Evolutionary conservation across 2,888 invertebrate genomes (phyloP), one percentile per base, ranked within the genome.

Genomic region (Cinara cedri): DNA sequence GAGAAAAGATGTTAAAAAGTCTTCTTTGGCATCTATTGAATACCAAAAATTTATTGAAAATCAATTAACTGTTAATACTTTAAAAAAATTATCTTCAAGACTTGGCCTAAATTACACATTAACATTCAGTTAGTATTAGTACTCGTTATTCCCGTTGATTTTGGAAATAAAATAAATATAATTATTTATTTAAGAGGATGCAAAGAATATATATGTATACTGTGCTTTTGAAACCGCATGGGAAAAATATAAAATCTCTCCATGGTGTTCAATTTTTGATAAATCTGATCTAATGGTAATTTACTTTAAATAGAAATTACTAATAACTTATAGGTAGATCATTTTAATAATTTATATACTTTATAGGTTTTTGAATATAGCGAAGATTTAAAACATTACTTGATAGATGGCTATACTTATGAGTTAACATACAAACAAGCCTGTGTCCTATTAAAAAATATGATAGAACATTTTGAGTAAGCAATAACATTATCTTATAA

Each of bases 181-280:
- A 46, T 75, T 81, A 62, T 65, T 60, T 82, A 84, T 84, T 86
- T 81, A 86, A 91, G 91, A 88, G 76, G 89, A 88, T 82, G 88
- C 90, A 72, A 86, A 88, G 81, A 85, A 91, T 57, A 91, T 95
- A 86, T 92, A 92, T 84, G 88, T 89, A 83, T 89, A 90, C 54
- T 95, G 95, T 86, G 91, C 90, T 0, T 95, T 91, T 86, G 95
- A 95, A 87, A 93, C 92, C 6, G 91, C 95, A n/a, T 93, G 93
- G 93, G 87, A 89, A 51, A 83, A 89, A 82, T 86, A 87, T 84
- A 46, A 81, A 60, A 83, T 85, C 55, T 94, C 94, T 9, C 92
- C 94, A 0, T 95, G 95, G 95, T 95, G 95, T 87, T 88, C 88
- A 82, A 87, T 90, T 49, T 92, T 95, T 54, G 60, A 68, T 82